Base-by-base conservation (phyloP, 2,113 vertebrate genomes). In the Dunckerocampus dactyliophorus region DNA sequence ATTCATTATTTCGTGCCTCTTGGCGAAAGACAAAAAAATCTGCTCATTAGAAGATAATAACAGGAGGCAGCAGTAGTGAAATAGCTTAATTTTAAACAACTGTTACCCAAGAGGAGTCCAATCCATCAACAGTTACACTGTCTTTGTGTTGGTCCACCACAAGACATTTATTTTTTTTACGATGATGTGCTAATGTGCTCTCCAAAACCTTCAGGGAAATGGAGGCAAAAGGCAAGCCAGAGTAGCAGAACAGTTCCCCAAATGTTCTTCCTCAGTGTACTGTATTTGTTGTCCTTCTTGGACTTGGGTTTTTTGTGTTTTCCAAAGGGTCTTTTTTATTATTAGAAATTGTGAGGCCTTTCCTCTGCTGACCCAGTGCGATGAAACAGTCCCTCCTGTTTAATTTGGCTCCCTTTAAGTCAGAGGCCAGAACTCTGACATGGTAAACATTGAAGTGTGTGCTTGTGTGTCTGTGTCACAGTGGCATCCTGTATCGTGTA, bases 351-450 rank as follows among this genome's bases (percentile, higher is more conserved):
- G 42, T 65, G 80, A 73, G 76, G 65, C 69, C 65, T 79, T 74
- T 78, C 71, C 62, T 65, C 55, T 2, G 24, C 69, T 67, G 19
- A 52, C 60, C 47, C 70, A 20, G 69, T 46, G 81, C 6, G 79
- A 88, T 84, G 77, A 79, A 62, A 20, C 76, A 52, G 73, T 54
- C 53, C 65, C 71, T 72, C 67, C 72, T 89, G 87, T 88, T 90
- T 88, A 68, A 81, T 62, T 90, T 90, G 90, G 88, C 88, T 74
- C 58, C 58, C 57, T 87, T 88, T 87, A 70, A 86, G 85, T 89
- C 80, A 28, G 69, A 71, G 67, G 51, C 72, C 64, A 46, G 74
- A 74, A 80, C 82, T 79, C 68, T 65, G 76, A 84, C 74, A 76
- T 69, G 49, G 85, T 84, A 80, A 88, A 89, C 85, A 85, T 20